Base-by-base conservation (phyloP, 2,888 invertebrate species). In the Colostygia pectinataria region DNA sequence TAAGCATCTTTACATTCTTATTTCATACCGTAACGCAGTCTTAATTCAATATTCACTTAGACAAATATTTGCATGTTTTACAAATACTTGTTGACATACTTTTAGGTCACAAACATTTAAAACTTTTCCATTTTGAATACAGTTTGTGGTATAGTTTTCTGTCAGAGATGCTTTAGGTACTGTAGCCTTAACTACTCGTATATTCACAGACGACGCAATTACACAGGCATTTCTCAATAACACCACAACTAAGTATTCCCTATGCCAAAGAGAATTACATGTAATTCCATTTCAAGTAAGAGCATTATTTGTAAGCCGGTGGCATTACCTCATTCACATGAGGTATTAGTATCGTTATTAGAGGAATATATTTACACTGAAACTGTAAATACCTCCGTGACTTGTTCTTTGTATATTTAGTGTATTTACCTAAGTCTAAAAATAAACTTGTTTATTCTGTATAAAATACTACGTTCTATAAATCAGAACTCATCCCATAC, bases 271-370 rank as follows among this genome's bases (percentile, higher is more conserved):
- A 39, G 52, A 51, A 56, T 57, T 57, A 59, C 49, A 32, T 25
- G 46, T 49, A 51, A 53, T 57, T 55, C 49, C 47, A 57, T 53
- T 59, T 57, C 51, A 44, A 50, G 53, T 59, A 53, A 57, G 51
- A 55, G 53, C 46, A 51, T 53, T 54, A 54, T 20, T 43, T 31
- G 50, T 53, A 51, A 51, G 51, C 55, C 29, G 33, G 39, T 41
- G 48, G 41, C n/a, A 40, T 55, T 56, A 41, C 45, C 36, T 54
- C 37, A 37, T 39, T 45, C 39, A 37, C 13, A 38, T 24, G 39
- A 40, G 31, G n/a, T 20, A 43, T 49, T 48, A 44, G 36, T 34
- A 38, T 10, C 31, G 41, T 55, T 46, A 49, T 12, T 51, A 36
- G 18, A 8, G 18, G 27, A 33, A n/a, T 29, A 36, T 10, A 27